These are phyloP conservation scores for Telmatherina bonti DNA, from an alignment of 2,797 vertebrate genomes.

Conservation along the genomic window DNA sequence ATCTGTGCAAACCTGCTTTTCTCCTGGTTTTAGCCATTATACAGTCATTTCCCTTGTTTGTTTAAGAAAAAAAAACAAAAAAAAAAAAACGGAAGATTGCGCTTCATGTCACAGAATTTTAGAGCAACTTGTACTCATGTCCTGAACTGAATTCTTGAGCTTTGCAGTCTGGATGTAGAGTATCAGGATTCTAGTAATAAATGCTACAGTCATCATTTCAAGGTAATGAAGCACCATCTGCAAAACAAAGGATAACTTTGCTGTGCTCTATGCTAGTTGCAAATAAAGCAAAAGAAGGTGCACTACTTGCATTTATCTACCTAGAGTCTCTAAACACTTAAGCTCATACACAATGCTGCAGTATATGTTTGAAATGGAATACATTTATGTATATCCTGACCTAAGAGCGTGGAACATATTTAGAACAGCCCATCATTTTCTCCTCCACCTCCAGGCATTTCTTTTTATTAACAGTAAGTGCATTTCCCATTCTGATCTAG, in stretches of 20 bases:
- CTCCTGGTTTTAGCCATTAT: not conserved
- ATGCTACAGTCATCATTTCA: slow-evolving; percentile 4
- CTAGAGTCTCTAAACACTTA: slow-evolving; percentile 14
- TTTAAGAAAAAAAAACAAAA: not conserved
- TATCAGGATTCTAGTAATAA: slow-evolving; percentile 1
- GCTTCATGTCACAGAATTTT: not conserved
- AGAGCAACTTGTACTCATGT: not conserved
- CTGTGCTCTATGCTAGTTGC: not conserved
- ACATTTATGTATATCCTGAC: slow-evolving; percentile 39
- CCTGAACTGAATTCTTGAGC: not conserved
- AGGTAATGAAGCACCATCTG: slow-evolving; percentile 9
- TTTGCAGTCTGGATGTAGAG: not conserved
- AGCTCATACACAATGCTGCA: not conserved
- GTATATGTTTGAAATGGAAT: not conserved
- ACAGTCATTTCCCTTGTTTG: not conserved
- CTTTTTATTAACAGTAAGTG: slow-evolving; percentile 54
- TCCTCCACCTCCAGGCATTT: slow-evolving; percentile 44
- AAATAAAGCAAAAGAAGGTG: not conserved
- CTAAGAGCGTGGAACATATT: slow-evolving; percentile 45
- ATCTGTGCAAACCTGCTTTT: not conserved
- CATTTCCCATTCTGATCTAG: slow-evolving; percentile 33
- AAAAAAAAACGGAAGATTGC: too few relatives aligned
- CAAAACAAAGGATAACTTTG: not conserved
- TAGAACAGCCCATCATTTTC: slow-evolving; percentile 44
- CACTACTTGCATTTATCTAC: slow-evolving; percentile 33